A percentile compares a stretch with the other conserved stretches of the same genome.
phyloP scores from a whole-genome alignment of 2,888 invertebrate species.

The Ectemnius lituratus region DNA sequence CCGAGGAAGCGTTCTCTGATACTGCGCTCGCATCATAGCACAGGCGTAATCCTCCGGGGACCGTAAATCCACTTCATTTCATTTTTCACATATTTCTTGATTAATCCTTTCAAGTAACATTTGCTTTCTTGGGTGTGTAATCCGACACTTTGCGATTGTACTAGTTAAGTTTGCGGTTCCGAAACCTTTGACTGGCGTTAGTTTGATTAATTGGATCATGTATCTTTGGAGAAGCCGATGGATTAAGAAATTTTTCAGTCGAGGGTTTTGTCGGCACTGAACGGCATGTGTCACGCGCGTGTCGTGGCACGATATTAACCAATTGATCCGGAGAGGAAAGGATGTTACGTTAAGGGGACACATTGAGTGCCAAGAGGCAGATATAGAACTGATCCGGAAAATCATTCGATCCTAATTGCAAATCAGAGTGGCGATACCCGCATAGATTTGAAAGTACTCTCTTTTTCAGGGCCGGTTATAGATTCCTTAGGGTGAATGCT shows the following conservation, averaged over 20 bases:
- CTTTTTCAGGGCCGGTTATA: constrained; percentile 66
- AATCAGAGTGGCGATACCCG: too few species aligned
- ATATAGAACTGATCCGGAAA: constrained; percentile 52
- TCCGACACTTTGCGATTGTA: too few species aligned
- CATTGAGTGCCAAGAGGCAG: constrained; percentile 6
- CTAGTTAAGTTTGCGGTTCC: too few species aligned
- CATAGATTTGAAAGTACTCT: too few species aligned
- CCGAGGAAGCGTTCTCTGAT: constrained; percentile 37
- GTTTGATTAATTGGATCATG: too few species aligned
- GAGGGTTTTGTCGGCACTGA: too few species aligned
- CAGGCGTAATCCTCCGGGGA: constrained; percentile 45
- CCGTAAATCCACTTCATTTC: background rate
- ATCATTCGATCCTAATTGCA: constrained; percentile 28
- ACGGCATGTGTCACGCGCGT: constrained; percentile 48
- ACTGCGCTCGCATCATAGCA: constrained; percentile 23
- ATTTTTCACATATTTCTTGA: background rate
- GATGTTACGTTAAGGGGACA: constrained; percentile 46
- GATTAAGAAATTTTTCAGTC: background rate
- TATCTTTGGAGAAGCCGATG: background rate
- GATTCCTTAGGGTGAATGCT: constrained; percentile 69
- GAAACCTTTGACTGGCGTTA: too few species aligned
- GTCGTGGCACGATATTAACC: constrained; percentile 56
- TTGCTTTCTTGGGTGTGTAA: too few species aligned
- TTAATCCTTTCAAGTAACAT: background rate
- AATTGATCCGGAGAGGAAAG: constrained; percentile 60